Evolutionary conservation across 2,113 vertebrate species (phyloP).

Genomic region (Dipodomys spectabilis): DNA sequence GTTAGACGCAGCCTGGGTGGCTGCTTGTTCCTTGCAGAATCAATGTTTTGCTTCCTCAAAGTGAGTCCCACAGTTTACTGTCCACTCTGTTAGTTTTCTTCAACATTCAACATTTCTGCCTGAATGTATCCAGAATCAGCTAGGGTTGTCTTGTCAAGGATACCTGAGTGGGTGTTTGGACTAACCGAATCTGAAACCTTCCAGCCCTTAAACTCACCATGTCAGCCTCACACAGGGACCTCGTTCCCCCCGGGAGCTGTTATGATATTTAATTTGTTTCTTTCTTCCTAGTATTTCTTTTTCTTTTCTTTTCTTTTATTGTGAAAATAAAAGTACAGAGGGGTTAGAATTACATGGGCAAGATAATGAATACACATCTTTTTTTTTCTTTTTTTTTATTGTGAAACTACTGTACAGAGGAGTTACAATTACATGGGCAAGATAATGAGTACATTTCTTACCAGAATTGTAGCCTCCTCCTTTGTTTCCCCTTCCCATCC

Average conservation of each 20-base stretch:
- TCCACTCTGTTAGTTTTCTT: neutral
- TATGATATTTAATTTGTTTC: neutral
- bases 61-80: neutral
- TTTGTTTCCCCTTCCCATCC: too few species aligned
- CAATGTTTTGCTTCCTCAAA: neutral
- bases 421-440: too few species aligned
- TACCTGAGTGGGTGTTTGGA: too few species aligned
- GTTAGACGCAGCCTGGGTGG: neutral
- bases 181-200: neutral
- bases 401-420: too few species aligned
- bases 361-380: too few species aligned
- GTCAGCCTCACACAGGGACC: neutral
- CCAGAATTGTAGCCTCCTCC: too few species aligned
- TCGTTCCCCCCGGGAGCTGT: neutral
- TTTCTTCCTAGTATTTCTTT: neutral
- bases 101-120: neutral
- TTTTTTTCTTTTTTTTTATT: too few species aligned
- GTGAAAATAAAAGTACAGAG: too few species aligned
- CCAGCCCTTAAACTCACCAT: neutral
- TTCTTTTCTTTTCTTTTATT: constrained; percentile 17
- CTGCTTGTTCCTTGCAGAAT: too few species aligned
- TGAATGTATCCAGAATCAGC: neutral
- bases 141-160: neutral
- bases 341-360: too few species aligned
- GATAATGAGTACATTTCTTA: too few species aligned